Evolutionary conservation across 2,113 vertebrate species (phyloP).

Genomic region (Pongo abelii): DNA sequence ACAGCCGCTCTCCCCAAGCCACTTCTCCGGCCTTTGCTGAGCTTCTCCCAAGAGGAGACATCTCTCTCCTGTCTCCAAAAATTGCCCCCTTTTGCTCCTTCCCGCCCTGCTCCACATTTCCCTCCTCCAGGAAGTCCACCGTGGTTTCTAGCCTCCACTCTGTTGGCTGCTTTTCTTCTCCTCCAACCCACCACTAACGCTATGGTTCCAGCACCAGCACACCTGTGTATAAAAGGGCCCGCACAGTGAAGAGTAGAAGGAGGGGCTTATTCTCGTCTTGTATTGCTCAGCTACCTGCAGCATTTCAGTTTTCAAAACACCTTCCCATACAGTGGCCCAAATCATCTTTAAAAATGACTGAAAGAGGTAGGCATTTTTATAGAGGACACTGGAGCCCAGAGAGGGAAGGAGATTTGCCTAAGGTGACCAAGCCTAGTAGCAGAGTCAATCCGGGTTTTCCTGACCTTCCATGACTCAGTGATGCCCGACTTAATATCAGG

Average conservation of each 20-base stretch:
- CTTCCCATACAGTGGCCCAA: not conserved
- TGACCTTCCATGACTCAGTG: not conserved
- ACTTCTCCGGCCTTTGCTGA: not conserved
- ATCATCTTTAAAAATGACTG: conserved; percentile 2
- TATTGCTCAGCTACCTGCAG: not conserved
- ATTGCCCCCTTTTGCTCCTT: not conserved
- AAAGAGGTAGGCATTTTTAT: not conserved
- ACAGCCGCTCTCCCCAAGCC: not conserved
- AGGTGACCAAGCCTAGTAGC: not conserved
- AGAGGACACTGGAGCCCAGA: not conserved
- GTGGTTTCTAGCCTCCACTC: not conserved
- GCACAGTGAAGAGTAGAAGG: not conserved
- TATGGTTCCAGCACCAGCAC: not conserved
- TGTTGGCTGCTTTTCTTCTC: not conserved
- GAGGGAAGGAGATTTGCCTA: not conserved
- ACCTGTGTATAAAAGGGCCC: not conserved
- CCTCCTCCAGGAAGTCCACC: conserved; percentile 45
- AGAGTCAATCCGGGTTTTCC: not conserved
- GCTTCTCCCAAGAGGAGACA: not conserved
- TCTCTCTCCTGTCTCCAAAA: not conserved
- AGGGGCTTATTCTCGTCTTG: not conserved
- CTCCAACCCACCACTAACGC: not conserved
- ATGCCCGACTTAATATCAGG: not conserved
- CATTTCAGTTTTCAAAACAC: not conserved
- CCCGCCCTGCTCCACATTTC: not conserved